Percentiles rank a stretch among this genome's conserved stretches.
These are phyloP conservation scores for Cantharis rustica DNA, from an alignment of 2,888 invertebrate species.

Conservation along the genomic window DNA sequence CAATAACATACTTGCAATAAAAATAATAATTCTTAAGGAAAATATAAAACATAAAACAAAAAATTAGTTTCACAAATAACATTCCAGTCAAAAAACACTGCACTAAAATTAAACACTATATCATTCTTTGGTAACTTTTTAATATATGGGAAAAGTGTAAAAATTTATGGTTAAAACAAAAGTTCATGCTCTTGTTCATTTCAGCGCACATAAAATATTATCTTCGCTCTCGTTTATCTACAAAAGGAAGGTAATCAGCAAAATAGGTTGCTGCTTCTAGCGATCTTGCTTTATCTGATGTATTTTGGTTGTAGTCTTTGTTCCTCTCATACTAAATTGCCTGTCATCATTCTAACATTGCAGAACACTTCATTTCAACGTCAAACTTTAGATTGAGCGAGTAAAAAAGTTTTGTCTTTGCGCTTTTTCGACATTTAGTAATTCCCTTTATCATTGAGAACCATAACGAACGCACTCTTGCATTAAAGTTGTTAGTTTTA, in stretches of 20 bases:
- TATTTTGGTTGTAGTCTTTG: constrained; percentile 31
- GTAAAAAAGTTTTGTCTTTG: constrained; percentile 42
- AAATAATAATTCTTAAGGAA: constrained; percentile 10
- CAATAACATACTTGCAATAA: neutral
- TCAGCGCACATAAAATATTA: constrained; percentile 32
- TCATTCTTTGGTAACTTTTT: constrained; percentile 45
- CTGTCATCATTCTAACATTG: constrained; percentile 48
- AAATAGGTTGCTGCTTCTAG: constrained; percentile 40
- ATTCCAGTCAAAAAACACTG: constrained; percentile 35
- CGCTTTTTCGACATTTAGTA: constrained; percentile 44
- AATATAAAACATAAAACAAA: constrained; percentile 13
- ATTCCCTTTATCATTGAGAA: constrained; percentile 41
- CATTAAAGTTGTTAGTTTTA: constrained; percentile 44
- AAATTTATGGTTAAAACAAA: constrained; percentile 43
- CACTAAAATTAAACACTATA: constrained; percentile 45
- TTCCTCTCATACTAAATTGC: constrained; percentile 44
- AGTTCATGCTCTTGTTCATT: constrained; percentile 38
- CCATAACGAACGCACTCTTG: constrained; percentile 43
- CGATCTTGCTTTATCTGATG: constrained; percentile 30
- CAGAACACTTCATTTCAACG: constrained; percentile 49
- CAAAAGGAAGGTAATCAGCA: constrained; percentile 46
- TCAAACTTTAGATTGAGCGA: constrained; percentile 49
- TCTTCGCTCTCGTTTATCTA: constrained; percentile 38
- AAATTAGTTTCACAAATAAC: constrained; percentile 28
- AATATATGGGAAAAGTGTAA: constrained; percentile 46